Evolutionary conservation across 2,113 vertebrate genomes (phyloP).

Genomic region (Entomyzon cyanotis): DNA sequence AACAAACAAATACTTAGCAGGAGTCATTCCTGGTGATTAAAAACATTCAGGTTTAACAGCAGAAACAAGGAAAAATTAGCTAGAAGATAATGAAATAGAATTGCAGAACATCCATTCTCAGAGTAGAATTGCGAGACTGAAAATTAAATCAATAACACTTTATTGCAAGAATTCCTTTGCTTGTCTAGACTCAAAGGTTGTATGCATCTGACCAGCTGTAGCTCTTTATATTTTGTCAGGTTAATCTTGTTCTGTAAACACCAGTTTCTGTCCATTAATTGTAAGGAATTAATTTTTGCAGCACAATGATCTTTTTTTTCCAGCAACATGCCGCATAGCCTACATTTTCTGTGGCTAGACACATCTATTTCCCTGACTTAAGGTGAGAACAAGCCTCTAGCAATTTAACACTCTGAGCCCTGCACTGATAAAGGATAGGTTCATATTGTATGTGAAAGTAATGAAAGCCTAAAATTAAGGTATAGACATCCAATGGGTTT

Average conservation of each 20-base stretch:
- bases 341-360: background rate
- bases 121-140: background rate
- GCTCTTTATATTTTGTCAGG: background rate
- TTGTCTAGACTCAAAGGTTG: background rate
- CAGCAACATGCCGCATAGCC: fast-evolving
- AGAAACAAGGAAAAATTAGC: slow-evolving; percentile 12
- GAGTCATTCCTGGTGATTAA: background rate
- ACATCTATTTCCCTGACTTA: background rate
- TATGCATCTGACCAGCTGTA: background rate
- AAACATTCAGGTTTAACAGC: background rate
- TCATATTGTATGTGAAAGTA: background rate
- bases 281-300: background rate
- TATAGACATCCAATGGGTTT: background rate
- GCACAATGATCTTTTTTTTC: background rate
- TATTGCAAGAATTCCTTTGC: background rate
- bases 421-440: background rate
- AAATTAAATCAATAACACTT: background rate
- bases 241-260: background rate
- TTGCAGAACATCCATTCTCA: background rate
- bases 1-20: background rate
- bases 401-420: background rate
- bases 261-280: background rate
- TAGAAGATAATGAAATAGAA: slow-evolving; percentile 11
- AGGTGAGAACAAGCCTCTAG: background rate
- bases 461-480: background rate